A percentile compares a stretch with the other conserved stretches of the same genome.
phyloP scores from a whole-genome alignment of 2,797 vertebrate species.

The Pantherophis vulpinus region DNA sequence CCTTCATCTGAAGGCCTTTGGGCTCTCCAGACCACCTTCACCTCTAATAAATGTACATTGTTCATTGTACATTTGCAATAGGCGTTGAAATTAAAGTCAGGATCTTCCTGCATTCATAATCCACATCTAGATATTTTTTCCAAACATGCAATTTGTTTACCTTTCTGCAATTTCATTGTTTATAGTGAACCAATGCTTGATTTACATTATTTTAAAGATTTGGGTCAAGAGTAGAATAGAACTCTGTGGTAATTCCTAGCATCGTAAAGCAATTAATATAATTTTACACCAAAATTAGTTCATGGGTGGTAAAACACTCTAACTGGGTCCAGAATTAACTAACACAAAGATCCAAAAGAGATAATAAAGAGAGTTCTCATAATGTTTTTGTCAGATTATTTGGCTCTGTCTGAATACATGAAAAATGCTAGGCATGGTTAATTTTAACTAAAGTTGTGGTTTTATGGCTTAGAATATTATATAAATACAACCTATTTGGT shows the following conservation, averaged over 20 bases:
- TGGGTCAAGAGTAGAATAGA: not conserved
- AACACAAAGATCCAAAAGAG: not conserved
- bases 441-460: not conserved
- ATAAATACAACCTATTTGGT: not conserved
- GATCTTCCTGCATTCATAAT: not conserved
- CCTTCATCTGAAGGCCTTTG: not conserved
- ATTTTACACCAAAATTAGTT: conserved; percentile 44
- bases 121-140: not conserved
- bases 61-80: not conserved
- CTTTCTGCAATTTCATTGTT: rapidly evolving
- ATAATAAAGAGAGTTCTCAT: not conserved
- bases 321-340: not conserved
- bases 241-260: not conserved
- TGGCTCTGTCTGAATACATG: not conserved
- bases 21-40: not conserved
- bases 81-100: not conserved
- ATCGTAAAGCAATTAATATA: conserved; percentile 61
- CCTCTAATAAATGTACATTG: not conserved
- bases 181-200: not conserved
- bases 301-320: conserved; percentile 16
- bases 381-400: not conserved
- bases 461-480: not conserved
- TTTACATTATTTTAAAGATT: not conserved
- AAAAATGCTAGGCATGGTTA: not conserved
- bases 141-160: not conserved